Evolutionary conservation across 2,113 vertebrate species (phyloP).

Genomic region (Hyperoodon ampullatus): DNA sequence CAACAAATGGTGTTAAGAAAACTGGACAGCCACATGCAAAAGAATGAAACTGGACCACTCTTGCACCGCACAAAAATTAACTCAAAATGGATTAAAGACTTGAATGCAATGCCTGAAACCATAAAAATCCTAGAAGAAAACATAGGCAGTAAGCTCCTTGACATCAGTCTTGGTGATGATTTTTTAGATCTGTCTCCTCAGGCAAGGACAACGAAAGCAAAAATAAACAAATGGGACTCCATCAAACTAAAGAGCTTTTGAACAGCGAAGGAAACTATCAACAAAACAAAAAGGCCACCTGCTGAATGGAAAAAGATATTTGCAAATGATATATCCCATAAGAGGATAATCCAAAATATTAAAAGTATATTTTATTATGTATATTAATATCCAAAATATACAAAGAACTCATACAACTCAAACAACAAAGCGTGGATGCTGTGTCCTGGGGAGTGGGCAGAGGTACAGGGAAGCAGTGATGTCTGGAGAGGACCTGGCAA

Average conservation of each 20-base stretch:
- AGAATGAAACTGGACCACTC: neutral
- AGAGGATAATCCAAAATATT: neutral
- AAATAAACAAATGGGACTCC: neutral
- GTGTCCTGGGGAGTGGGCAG: fast-evolving
- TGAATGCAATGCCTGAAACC: neutral
- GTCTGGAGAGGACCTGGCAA: neutral
- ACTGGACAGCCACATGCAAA: neutral
- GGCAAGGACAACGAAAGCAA: neutral
- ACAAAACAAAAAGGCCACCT: neutral
- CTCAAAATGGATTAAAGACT: neutral
- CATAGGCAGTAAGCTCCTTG: too few species aligned
- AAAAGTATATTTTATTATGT: neutral
- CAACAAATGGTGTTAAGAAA: neutral
- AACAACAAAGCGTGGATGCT: neutral
- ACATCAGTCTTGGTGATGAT: neutral
- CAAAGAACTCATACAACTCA: neutral
- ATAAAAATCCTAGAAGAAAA: neutral
- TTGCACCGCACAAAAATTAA: neutral
- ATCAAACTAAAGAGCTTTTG: neutral
- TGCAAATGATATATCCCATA: neutral
- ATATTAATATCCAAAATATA: neutral
- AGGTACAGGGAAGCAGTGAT: neutral
- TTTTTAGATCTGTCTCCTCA: neutral
- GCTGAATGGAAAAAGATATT: neutral
- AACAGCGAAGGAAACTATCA: neutral